Evolutionary conservation across 2,113 vertebrate species (phyloP).

Genomic region (Esox niger): DNA sequence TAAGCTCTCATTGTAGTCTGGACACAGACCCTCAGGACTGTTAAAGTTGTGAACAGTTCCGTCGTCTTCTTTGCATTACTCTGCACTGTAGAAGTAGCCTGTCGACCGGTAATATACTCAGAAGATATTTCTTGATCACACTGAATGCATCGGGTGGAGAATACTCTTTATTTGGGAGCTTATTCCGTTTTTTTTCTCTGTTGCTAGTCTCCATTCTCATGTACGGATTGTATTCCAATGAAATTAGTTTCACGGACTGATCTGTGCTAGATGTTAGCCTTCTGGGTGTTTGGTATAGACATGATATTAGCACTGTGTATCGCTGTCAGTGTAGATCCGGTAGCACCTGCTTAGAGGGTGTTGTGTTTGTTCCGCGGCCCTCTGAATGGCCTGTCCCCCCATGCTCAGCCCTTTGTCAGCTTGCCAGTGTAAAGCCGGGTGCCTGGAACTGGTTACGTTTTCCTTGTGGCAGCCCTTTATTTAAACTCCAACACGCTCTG

Average conservation of each 20-base stretch:
- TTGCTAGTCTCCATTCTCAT: background rate
- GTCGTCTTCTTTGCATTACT: too few species aligned
- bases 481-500: conserved; percentile 31
- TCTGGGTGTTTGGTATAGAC: too few species aligned
- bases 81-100: too few species aligned
- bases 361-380: conserved; percentile 28
- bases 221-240: conserved; percentile 27
- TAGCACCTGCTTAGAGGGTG: conserved; percentile 43
- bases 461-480: conserved; percentile 37
- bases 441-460: conserved; percentile 41
- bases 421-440: conserved; percentile 37
- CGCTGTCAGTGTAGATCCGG: conserved; percentile 22
- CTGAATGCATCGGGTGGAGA: too few species aligned
- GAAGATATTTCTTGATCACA: too few species aligned
- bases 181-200: too few species aligned
- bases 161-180: too few species aligned
- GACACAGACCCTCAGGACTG: background rate
- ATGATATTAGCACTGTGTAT: too few species aligned
- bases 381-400: conserved; percentile 29
- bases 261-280: too few species aligned
- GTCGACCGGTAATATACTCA: too few species aligned
- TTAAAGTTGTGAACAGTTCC: too few species aligned
- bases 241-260: too few species aligned
- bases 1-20: background rate
- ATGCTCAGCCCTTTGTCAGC: conserved; percentile 48